Conservation (phyloP, 2,888 invertebrate species). For the Idaea straminata region DNA sequence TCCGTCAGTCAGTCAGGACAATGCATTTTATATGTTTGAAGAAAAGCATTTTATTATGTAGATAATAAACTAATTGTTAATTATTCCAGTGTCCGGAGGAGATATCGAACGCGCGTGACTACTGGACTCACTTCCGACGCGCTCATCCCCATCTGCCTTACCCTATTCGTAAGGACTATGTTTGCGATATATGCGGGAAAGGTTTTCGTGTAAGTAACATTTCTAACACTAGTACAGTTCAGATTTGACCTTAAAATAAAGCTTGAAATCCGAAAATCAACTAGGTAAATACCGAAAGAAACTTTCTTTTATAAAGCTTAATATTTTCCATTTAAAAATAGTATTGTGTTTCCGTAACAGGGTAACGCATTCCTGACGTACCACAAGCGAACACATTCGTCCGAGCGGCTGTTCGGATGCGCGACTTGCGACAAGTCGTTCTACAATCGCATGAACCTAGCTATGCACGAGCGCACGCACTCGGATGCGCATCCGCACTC, state of each 20-base stretch:
- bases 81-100: slow-evolving; percentile 55
- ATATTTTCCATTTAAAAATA: no score
- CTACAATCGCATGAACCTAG: slow-evolving; percentile 64
- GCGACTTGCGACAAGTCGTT: slow-evolving; percentile 60
- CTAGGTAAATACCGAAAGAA: no score
- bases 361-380: slow-evolving; percentile 65
- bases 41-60: no score
- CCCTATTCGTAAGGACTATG: slow-evolving; percentile 65
- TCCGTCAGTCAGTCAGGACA: no score
- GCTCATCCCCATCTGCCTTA: slow-evolving; percentile 65
- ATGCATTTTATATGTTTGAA: no score
- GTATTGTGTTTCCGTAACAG: slow-evolving; percentile 30
- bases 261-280: no score
- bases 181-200: slow-evolving; percentile 72
- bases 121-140: slow-evolving; percentile 68
- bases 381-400: slow-evolving; percentile 66
- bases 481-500: slow-evolving; percentile 60
- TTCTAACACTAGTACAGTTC: no score
- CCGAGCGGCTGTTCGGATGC: slow-evolving; percentile 58
- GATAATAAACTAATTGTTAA: not conserved
- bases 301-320: no score
- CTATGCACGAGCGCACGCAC: slow-evolving; percentile 66
- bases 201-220: slow-evolving; percentile 54
- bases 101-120: slow-evolving; percentile 59
- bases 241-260: no score